Evolutionary conservation across 2,113 vertebrate species (phyloP), one percentile per base, ranked within the genome.

Genomic region (Proterorhinus semilunaris): DNA sequence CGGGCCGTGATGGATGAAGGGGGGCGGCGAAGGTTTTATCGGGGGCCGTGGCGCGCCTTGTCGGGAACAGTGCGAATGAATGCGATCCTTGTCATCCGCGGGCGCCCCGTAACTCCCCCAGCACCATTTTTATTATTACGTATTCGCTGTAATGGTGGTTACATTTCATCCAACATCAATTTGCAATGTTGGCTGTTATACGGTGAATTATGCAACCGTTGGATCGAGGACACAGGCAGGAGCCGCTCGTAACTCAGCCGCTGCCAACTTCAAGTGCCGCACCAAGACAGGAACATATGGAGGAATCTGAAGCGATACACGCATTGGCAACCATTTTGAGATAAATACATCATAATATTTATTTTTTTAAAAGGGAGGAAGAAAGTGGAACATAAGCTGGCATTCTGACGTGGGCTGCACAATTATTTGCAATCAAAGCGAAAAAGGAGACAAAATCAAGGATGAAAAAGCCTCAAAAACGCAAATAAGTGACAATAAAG

Each of bases 171-270:
- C 36, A 7, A 82, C 76, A 86, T 88, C 85, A 84, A 80, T 86
- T 88, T 83, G 63, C 36, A 69, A 71, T 77, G 73, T 68, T 66
- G 66, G 75, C 76, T 71, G 80, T 76, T 86, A 81, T 74, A 80
- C 61, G 68, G 88, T 79, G 85, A 86, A 76, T 87, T 82, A 90
- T 75, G 75, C 75, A 77, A 79, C 68, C 57, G 66, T 74, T 49
- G 47, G 59, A 80, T 51, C 51, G 67, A 50, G 62, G 46, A 52
- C 68, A 68, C 36, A 65, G 64, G 71, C 63, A 70, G 71, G 10
- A 52, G 71, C 65, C 58, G 69, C 82, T 87, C 83, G 42, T 61
- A 75, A 75, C 67, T 43, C 10, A 8, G 55, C 63, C 43, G 10
- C 11, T 79, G 75, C 76, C 67, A 59, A 70, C 79, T 57, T 54